These are phyloP conservation scores for Rhimphoctona megacephalus DNA, from an alignment of 2,888 invertebrate genomes.

Conservation along the genomic window DNA sequence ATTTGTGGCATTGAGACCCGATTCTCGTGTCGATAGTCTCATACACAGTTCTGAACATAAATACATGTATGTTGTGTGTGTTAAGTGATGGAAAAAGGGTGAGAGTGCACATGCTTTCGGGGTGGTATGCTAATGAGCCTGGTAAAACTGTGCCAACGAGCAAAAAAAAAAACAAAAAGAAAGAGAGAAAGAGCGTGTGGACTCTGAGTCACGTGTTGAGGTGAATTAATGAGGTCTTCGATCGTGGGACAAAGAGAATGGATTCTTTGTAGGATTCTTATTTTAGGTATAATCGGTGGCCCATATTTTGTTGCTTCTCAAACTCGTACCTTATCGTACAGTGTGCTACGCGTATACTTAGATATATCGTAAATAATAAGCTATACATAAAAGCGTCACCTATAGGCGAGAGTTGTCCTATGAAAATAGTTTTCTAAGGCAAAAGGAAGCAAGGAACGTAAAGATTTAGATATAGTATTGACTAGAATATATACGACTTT, in stretches of 20 bases:
- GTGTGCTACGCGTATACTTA: background rate
- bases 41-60: background rate
- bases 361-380: conserved; percentile 16
- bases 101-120: conserved; percentile 55
- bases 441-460: conserved; percentile 28
- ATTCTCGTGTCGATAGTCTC: conserved; percentile 1
- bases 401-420: background rate
- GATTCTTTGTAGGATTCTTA: conserved; percentile 23
- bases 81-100: conserved; percentile 46
- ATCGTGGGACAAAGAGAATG: conserved; percentile 51
- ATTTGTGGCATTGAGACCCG: conserved; percentile 8
- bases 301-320: conserved; percentile 48
- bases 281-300: conserved; percentile 33
- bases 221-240: conserved; percentile 60
- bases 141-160: background rate
- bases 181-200: background rate
- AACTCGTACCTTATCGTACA: conserved; percentile 18
- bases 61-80: conserved; percentile 23
- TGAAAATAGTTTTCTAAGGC: conserved; percentile 47
- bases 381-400: conserved; percentile 28
- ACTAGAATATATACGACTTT: conserved; percentile 71
- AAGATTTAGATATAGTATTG: conserved; percentile 56
- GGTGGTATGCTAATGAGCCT: conserved; percentile 55
- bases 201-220: conserved; percentile 45
- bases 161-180: background rate